Conservation (phyloP, 2,888 invertebrate genomes). For the Hirtodrosophila histrioides region DNA sequence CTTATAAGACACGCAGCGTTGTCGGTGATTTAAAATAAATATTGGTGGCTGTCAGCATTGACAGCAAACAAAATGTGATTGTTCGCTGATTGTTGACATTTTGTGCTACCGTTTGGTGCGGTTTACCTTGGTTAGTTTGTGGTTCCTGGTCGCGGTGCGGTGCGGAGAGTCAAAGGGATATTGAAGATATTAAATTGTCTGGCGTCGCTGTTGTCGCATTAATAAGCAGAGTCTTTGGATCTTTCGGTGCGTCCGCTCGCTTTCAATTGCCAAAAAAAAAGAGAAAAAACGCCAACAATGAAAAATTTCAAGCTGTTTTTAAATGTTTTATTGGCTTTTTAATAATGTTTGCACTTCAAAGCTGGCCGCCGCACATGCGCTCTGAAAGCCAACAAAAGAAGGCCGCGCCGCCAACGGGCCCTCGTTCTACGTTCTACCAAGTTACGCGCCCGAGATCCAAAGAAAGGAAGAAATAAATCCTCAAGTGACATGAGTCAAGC, state of each 20-base stretch:
- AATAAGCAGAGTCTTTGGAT: constrained; percentile 64
- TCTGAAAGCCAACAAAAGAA: constrained; percentile 16
- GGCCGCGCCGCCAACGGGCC: constrained; percentile 22
- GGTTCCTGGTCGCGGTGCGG: constrained; percentile 6
- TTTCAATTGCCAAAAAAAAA: constrained; percentile 72
- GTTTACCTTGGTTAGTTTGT: constrained; percentile 35
- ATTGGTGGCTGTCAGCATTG: constrained; percentile 78
- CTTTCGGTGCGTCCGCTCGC: constrained; percentile 29
- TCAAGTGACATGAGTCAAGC: constrained; percentile 77
- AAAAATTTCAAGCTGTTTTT: constrained; percentile 81
- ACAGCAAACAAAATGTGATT: constrained; percentile 80
- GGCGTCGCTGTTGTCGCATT: constrained; percentile 69
- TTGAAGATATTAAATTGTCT: constrained; percentile 78
- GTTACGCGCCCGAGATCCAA: constrained; percentile 70
- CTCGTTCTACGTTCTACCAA: constrained; percentile 54
- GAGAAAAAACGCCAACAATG: constrained; percentile 64
- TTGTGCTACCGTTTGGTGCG: constrained; percentile 66
- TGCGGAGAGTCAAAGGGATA: constrained; percentile 56
- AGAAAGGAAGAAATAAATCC: constrained; percentile 79
- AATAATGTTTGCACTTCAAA: constrained; percentile 80
- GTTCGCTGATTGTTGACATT: constrained; percentile 80
- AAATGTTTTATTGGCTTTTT: constrained; percentile 80
- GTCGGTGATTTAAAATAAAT: constrained; percentile 80
- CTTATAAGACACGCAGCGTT: constrained; percentile 49
- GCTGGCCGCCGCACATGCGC: constrained; percentile 64